A percentile compares a stretch with the other conserved stretches of the same genome.
Conservation (phyloP, 1,140 invertebrate genomes). For the Arctopsyche grandis region DNA sequence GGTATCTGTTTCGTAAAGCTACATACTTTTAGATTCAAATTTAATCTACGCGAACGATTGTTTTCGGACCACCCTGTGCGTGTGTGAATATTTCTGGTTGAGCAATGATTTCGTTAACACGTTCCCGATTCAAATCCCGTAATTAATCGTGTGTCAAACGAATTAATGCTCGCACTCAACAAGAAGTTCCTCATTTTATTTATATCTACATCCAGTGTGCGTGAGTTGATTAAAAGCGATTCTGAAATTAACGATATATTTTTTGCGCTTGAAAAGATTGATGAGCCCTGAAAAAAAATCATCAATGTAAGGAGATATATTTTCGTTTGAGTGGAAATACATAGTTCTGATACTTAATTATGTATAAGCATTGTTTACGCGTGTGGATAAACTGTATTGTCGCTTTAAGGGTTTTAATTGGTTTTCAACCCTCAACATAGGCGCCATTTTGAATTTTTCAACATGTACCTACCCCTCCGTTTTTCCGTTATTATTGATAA, state of each 20-base stretch:
- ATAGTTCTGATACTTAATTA: no score
- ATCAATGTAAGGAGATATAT: background rate
- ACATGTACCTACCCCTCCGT: no score
- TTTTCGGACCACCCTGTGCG: conserved; percentile 9
- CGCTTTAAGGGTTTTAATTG: no score
- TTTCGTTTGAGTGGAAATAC: no score
- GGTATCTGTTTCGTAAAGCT: no score
- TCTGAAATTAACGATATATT: background rate
- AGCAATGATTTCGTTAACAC: conserved; percentile 27
- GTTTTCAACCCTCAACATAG: no score
- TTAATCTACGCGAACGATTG: background rate
- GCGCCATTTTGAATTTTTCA: no score
- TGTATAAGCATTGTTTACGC: no score
- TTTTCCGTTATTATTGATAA: no score
- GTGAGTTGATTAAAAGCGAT: background rate
- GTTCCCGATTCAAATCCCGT: conserved; percentile 28
- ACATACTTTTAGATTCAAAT: no score
- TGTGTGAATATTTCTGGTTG: background rate
- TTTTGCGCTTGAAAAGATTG: background rate
- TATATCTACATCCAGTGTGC: background rate
- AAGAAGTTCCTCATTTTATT: background rate
- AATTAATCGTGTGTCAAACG: conserved; percentile 28
- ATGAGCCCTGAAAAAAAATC: background rate
- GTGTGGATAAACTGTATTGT: no score
- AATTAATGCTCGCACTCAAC: conserved; percentile 17